Evolutionary conservation across 2,113 vertebrate species (phyloP).

Genomic region (Hippocampus zosterae): DNA sequence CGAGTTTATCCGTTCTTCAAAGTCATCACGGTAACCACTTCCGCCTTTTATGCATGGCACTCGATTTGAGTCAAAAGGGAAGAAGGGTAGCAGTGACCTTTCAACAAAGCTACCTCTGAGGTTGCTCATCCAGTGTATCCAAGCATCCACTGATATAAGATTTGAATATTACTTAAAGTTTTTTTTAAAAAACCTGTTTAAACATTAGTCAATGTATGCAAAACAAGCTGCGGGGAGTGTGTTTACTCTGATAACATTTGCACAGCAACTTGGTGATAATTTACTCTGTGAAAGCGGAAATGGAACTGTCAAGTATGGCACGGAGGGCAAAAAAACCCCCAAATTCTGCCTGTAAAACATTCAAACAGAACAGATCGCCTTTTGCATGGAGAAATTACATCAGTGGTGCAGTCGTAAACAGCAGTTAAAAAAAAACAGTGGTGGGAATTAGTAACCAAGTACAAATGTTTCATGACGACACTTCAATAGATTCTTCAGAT

Average conservation of each 20-base stretch:
- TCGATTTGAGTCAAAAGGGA: background rate
- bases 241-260: conserved; percentile 23
- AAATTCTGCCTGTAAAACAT: background rate
- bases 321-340: conserved; percentile 11
- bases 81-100: conserved; percentile 20
- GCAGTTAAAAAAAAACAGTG: no score
- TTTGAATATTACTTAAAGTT: background rate
- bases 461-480: no score
- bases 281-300: conserved; percentile 2
- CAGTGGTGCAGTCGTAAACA: no score
- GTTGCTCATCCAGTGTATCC: background rate
- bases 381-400: background rate
- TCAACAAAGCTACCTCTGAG: conserved; percentile 1
- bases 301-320: background rate
- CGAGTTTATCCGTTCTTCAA: no score
- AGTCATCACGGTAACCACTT: no score
- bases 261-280: conserved; percentile 10
- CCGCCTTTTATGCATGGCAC: no score
- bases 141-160: background rate
- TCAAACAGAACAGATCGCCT: background rate
- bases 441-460: no score
- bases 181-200: background rate
- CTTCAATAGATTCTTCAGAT: no score
- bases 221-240: background rate
- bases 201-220: background rate